Base-by-base conservation (phyloP, 2,888 invertebrate species). In the Chironomus riparius region DNA sequence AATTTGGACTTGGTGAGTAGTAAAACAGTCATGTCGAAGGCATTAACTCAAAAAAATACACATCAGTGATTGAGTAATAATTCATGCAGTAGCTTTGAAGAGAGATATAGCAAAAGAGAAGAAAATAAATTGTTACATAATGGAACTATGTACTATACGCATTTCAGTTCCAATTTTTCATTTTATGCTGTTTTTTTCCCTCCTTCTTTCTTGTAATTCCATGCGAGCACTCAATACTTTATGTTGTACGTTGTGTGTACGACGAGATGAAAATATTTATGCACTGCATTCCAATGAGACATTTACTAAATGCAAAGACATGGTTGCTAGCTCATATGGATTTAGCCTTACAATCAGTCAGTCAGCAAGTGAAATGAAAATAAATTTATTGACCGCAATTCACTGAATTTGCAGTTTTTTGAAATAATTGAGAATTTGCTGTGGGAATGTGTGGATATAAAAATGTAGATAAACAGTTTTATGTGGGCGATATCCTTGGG, bases 381-480 rank as follows among this genome's bases (percentile, higher is more conserved):
- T 38, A 73, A 62, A 73, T 62, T 62, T 73, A 73, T 56, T 73
- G 73, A 73, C 73, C 73, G 73, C 73, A 65, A 73, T 73, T 18
- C 71, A 56, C 62, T 47, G 73, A 73, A 24, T 73, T 62, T 73
- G 73, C 65, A 73, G 65, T 73, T 73, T 65, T 22, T 24, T 10
- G 38, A 38, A 38, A 38, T 38, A 38, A 38, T 38, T 38, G 38
- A 38, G 38, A 38, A 38, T 38, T 38, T 38, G 38, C 38, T 38
- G 10, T 38, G 38, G 10, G 38, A 38, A 38, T 38, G 38, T 38
- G 38, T 38, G 38, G 10, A 38, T 38, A 38, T 38, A 38, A 38
- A 38, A 38, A 10, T 38, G 38, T 7, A 38, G 38, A 38, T 38
- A 38, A 38, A 38, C 3, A 38, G 38, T 10, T 38, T 38, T 38